Conservation (phyloP, 2,888 invertebrate genomes). For the Lithodes maja region DNA sequence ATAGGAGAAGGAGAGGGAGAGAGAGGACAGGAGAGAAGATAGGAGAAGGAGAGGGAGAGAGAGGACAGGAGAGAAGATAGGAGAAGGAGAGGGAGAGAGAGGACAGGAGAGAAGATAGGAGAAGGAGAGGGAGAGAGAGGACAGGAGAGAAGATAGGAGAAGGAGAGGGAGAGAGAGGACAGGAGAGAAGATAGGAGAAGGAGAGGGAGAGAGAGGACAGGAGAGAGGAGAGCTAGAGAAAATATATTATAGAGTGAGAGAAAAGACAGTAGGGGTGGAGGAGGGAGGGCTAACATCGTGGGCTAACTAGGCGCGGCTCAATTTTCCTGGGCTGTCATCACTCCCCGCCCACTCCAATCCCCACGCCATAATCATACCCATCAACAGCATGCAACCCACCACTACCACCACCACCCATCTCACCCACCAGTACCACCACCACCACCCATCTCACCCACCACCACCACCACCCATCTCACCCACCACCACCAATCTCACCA, state of each 20-base stretch:
- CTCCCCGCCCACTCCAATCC: constrained; percentile 54
- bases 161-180: not conserved
- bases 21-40: not conserved
- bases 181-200: too few relatives aligned
- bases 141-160: too few relatives aligned
- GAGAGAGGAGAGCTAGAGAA: not conserved
- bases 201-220: too few relatives aligned
- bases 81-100: not conserved
- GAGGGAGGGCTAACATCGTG: constrained; percentile 26
- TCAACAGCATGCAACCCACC: constrained; percentile 56
- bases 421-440: not conserved
- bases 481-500: not conserved
- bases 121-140: not conserved
- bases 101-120: not conserved
- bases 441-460: constrained; percentile 18
- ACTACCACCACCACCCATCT: constrained; percentile 24
- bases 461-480: not conserved
- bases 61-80: not conserved
- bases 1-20: not conserved
- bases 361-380: constrained; percentile 61
- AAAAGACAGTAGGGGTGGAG: not conserved
- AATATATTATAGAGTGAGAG: not conserved
- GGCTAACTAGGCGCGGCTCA: constrained; percentile 61
- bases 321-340: constrained; percentile 64
- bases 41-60: not conserved